A percentile compares a stretch with the other conserved stretches of the same genome.
These are phyloP conservation scores for Chiloscyllium plagiosum DNA, from an alignment of 2,113 vertebrate species.

Conservation along the genomic window DNA sequence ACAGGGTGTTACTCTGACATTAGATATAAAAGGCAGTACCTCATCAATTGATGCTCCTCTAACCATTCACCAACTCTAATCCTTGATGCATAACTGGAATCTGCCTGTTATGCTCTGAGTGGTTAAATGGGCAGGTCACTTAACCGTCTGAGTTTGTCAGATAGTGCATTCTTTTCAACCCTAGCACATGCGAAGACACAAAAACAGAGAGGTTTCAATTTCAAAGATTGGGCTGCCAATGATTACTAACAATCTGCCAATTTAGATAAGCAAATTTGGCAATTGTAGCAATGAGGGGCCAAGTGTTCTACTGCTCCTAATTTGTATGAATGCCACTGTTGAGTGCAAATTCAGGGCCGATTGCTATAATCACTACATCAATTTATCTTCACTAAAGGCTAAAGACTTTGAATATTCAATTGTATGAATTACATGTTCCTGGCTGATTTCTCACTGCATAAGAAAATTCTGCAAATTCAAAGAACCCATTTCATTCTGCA, in stretches of 20 bases:
- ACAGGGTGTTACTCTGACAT: not conserved
- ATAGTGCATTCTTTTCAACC: not conserved
- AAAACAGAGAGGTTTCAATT: not conserved
- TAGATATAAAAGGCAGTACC: not conserved
- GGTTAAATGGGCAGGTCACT: not conserved
- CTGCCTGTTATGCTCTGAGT: not conserved
- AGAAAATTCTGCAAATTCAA: slow-evolving; percentile 1
- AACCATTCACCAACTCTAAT: not conserved
- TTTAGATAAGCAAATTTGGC: not conserved
- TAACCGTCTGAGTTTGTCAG: not conserved
- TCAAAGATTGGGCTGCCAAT: not conserved
- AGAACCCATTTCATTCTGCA: not conserved
- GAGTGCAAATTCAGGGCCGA: not conserved
- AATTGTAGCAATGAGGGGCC: not conserved
- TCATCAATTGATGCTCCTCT: not conserved
- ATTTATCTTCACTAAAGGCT: not conserved
- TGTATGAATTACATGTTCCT: not conserved
- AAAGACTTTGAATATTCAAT: slow-evolving; percentile 6
- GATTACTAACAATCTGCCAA: not conserved
- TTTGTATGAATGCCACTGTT: not conserved
- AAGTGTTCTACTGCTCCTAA: too few relatives aligned
- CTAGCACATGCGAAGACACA: not conserved
- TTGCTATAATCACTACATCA: not conserved
- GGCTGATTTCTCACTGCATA: not conserved
- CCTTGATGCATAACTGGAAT: not conserved